phyloP scores from a whole-genome alignment of 2,888 invertebrate genomes.

The Caradrina kadenii region DNA sequence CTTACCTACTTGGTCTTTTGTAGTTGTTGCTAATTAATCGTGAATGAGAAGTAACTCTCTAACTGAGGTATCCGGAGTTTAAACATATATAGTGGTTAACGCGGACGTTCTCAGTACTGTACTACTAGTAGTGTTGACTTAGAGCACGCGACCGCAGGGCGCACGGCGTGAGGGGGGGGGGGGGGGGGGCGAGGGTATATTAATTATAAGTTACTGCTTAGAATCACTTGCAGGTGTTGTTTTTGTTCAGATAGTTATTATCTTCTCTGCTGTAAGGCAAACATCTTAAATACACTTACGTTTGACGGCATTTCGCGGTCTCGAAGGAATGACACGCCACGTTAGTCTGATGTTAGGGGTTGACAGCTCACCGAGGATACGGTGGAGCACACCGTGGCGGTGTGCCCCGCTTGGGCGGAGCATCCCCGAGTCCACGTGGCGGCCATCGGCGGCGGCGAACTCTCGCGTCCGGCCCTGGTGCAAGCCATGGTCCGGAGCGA shows the following conservation, averaged over 20 bases:
- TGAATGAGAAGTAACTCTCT: not conserved
- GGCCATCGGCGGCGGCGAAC: too few species aligned
- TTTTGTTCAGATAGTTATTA: constrained; percentile 1
- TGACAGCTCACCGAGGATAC: too few species aligned
- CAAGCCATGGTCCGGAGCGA: too few species aligned
- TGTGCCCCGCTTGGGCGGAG: too few species aligned
- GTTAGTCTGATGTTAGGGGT: too few species aligned
- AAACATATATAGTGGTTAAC: not conserved
- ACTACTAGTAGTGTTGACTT: not conserved
- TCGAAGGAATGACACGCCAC: too few species aligned
- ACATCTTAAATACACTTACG: not conserved
- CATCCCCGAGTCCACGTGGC: too few species aligned
- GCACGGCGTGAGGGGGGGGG: not conserved
- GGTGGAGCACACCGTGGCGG: too few species aligned
- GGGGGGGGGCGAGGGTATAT: not conserved
- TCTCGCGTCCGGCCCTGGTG: too few species aligned
- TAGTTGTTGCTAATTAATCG: constrained; percentile 7
- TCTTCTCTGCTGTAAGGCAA: not conserved
- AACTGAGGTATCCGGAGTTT: not conserved
- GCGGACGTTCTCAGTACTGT: not conserved
- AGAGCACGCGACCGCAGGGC: not conserved
- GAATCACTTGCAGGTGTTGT: constrained; percentile 1
- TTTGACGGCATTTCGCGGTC: too few species aligned
- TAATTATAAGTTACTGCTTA: constrained; percentile 11
- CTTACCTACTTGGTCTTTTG: too few species aligned